A percentile compares a stretch with the other conserved stretches of the same genome.
These are phyloP conservation scores for Enteromius trimaculatus DNA, from an alignment of 2,797 vertebrate genomes.

Conservation along the genomic window DNA sequence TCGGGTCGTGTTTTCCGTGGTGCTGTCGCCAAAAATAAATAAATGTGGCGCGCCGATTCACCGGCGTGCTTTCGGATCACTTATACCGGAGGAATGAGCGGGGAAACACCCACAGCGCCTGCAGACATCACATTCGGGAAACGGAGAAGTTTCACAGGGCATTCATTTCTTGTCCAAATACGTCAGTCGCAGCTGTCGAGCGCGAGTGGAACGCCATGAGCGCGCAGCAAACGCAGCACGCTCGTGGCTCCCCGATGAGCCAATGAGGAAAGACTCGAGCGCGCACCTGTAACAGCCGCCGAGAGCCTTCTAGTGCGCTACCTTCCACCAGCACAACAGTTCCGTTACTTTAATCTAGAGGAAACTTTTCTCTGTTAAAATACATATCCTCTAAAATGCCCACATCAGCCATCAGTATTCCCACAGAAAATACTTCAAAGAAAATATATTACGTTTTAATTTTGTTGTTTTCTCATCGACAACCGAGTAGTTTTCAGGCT, in stretches of 20 bases:
- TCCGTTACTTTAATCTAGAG: background rate
- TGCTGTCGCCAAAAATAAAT: background rate
- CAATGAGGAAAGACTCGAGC: slow-evolving; percentile 54
- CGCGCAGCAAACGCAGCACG: slow-evolving; percentile 46
- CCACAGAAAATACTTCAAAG: background rate
- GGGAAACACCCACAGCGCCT: slow-evolving; percentile 30
- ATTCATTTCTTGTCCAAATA: slow-evolving; percentile 35
- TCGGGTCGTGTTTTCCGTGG: background rate
- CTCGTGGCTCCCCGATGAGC: slow-evolving; percentile 49
- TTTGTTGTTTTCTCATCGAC: too few relatives aligned
- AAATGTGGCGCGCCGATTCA: background rate
- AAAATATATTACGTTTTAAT: background rate
- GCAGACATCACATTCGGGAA: slow-evolving; percentile 40
- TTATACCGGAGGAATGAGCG: slow-evolving; percentile 30
- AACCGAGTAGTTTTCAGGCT: too few relatives aligned
- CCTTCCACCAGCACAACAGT: background rate
- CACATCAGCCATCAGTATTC: background rate
- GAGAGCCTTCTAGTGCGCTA: slow-evolving; percentile 1
- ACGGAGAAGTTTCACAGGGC: slow-evolving; percentile 57
- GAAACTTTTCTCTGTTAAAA: background rate
- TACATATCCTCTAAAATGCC: background rate
- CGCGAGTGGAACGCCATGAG: slow-evolving; percentile 54
- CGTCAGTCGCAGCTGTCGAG: slow-evolving; percentile 49
- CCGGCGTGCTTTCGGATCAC: background rate
- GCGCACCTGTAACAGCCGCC: slow-evolving; percentile 49